A percentile compares a stretch with the other conserved stretches of the same genome.
Conservation (phyloP, 2,888 invertebrate genomes). For the Agapostemon virescens region DNA sequence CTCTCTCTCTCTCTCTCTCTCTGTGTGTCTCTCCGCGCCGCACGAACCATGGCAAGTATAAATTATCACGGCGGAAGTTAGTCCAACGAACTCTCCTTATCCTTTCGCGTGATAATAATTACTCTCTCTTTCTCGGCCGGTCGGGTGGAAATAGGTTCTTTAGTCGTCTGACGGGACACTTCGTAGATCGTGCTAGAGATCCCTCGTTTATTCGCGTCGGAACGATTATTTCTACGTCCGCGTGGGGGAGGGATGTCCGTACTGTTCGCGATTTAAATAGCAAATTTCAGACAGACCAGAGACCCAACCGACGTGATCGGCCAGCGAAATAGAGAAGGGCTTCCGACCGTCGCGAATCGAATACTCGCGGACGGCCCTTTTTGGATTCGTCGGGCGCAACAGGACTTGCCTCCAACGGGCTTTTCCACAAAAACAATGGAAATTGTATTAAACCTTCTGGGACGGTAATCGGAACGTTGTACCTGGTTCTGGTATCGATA, state of each 20-base stretch:
- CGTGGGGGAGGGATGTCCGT: not conserved
- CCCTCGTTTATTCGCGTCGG: conserved; percentile 62
- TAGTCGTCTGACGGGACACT: conserved; percentile 66
- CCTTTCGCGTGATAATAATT: conserved; percentile 77
- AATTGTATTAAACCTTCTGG: not conserved
- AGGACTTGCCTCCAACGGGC: not conserved
- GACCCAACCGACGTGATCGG: not conserved
- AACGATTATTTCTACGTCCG: conserved; percentile 61
- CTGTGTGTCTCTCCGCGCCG: conserved; percentile 28
- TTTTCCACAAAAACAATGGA: not conserved
- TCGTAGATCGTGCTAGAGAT: conserved; percentile 66
- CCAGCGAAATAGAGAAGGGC: not conserved
- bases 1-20: not conserved
- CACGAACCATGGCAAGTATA: conserved; percentile 71
- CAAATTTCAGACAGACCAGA: conserved; percentile 7
- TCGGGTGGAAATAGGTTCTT: conserved; percentile 67
- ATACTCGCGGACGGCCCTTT: not conserved
- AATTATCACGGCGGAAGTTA: conserved; percentile 75
- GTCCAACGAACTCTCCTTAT: conserved; percentile 76
- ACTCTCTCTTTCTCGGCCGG: conserved; percentile 68
- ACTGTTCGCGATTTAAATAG: conserved; percentile 15
- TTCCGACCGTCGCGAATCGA: not conserved
- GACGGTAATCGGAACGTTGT: no score
- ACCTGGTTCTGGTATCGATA: no score
- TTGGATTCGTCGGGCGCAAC: not conserved